Evolutionary conservation across 2,797 vertebrate genomes (phyloP).

Genomic region (Sciurus vulgaris): DNA sequence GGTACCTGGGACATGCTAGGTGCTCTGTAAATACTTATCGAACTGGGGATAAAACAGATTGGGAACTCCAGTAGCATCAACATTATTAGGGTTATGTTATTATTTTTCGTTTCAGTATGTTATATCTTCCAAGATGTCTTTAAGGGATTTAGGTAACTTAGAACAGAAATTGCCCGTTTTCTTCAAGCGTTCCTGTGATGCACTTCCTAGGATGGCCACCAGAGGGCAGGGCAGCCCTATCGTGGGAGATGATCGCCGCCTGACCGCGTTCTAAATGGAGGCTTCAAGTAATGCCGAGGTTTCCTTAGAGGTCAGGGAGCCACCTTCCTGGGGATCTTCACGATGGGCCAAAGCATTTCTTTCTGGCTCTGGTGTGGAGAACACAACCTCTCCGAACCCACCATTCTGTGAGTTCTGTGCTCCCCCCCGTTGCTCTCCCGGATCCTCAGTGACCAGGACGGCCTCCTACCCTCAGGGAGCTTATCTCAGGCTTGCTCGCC

Average conservation of each 20-base stretch:
- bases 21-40: neutral
- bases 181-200: neutral
- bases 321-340: neutral
- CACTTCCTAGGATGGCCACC: neutral
- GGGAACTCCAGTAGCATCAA: neutral
- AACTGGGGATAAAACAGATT: neutral
- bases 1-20: neutral
- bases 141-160: neutral
- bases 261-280: neutral
- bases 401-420: neutral
- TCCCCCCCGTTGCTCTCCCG: neutral
- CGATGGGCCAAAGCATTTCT: neutral
- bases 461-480: rapidly evolving
- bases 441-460: neutral
- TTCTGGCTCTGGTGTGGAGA: neutral
- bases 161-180: neutral
- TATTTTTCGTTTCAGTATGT: neutral
- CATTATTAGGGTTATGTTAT: neutral
- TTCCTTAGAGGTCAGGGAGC: neutral
- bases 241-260: neutral
- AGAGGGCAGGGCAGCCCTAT: conserved; percentile 74
- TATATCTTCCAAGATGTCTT: neutral
- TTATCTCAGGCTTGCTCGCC: neutral
- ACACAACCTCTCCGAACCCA: neutral
- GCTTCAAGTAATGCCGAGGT: neutral